Evolutionary conservation across 1,140 invertebrate genomes (phyloP).

Genomic region (Aradophagus sp.): DNA sequence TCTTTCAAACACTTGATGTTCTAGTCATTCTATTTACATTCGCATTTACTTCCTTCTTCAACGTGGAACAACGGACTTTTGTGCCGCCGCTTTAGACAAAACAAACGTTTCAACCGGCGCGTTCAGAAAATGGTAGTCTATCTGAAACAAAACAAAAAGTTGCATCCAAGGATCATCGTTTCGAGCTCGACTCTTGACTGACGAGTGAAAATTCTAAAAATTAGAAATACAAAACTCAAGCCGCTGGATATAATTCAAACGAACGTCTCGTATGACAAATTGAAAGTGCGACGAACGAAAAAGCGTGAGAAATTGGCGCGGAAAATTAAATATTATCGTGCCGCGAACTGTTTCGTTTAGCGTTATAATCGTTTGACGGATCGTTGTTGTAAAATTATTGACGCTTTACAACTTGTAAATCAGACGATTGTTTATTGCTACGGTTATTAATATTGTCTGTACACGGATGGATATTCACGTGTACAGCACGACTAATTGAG

Average conservation of each 20-base stretch:
- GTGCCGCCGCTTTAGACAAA: constrained; percentile 39
- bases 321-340: no score
- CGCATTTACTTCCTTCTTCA: constrained; percentile 45
- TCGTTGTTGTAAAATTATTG: constrained; percentile 35
- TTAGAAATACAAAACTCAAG: no score
- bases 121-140: not conserved
- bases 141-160: no score
- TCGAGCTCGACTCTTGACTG: no score
- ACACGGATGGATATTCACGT: constrained; percentile 59
- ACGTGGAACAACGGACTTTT: constrained; percentile 35
- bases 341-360: not conserved
- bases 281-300: no score
- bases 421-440: constrained; percentile 53
- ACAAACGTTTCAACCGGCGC: constrained; percentile 28
- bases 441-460: constrained; percentile 61
- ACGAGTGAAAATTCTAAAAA: no score
- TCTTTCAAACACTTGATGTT: constrained; percentile 43
- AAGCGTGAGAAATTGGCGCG: no score
- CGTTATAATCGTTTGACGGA: constrained; percentile 18
- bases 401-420: constrained; percentile 44
- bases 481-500: constrained; percentile 67
- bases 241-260: no score
- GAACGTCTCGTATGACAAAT: no score
- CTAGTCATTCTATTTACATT: constrained; percentile 44
- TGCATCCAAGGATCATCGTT: no score